These are phyloP conservation scores for Lamellibrachia columna DNA, from an alignment of 2,888 invertebrate genomes.

Conservation along the genomic window DNA sequence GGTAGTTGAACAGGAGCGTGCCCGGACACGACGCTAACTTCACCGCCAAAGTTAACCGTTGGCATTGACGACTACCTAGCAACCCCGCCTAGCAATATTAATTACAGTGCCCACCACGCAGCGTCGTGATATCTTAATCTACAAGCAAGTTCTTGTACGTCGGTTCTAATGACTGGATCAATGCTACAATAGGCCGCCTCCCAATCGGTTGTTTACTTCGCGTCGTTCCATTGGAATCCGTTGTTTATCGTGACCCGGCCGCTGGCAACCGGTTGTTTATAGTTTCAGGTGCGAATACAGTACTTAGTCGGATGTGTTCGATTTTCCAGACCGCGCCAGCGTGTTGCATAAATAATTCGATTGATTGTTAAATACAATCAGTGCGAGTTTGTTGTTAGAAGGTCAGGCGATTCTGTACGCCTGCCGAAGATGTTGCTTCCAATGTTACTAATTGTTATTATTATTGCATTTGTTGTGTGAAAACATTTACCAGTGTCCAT, in stretches of 20 bases:
- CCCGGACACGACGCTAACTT: neutral
- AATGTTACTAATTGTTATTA: neutral
- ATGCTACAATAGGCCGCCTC: neutral
- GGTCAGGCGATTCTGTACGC: neutral
- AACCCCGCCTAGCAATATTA: neutral
- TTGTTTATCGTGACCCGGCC: conserved; percentile 1
- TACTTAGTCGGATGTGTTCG: neutral
- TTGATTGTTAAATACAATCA: neutral
- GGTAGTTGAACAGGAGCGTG: neutral
- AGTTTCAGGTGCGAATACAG: neutral
- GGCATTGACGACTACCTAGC: neutral
- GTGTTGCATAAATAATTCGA: neutral
- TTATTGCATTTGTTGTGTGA: neutral
- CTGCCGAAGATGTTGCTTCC: neutral
- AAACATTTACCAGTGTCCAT: neutral
- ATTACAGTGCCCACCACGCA: neutral
- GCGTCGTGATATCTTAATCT: neutral
- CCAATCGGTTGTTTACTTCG: neutral
- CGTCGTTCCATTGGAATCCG: neutral
- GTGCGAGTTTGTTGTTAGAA: neutral
- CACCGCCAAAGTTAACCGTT: neutral
- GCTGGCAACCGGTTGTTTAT: neutral
- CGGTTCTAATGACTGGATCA: neutral
- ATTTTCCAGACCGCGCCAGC: neutral
- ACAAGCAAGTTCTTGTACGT: neutral